Percentiles rank a stretch among this genome's conserved stretches.
Conservation (phyloP, 2,113 vertebrate genomes). For the Gallinago jamesoni region DNA sequence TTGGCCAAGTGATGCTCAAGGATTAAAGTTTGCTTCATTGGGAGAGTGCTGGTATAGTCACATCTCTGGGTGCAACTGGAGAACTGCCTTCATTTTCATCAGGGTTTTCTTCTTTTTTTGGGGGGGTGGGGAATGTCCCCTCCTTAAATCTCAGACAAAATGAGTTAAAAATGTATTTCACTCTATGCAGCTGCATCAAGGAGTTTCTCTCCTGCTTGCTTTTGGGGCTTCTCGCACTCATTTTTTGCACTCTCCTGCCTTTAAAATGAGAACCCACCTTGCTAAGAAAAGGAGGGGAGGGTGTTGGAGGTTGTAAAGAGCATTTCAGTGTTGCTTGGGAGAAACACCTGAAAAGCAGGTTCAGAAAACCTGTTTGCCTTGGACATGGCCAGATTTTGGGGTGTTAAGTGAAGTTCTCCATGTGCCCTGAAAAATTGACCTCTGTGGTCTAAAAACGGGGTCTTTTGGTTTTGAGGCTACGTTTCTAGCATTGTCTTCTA, state of each 20-base stretch:
- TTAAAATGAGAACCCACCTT: background rate
- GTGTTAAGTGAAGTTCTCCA: accelerated
- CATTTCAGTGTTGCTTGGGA: background rate
- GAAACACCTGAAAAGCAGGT: accelerated
- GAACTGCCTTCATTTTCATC: background rate
- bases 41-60: background rate
- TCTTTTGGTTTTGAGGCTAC: background rate
- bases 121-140: accelerated
- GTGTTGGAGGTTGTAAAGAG: background rate
- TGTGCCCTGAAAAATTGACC: background rate
- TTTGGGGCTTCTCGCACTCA: background rate
- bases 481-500: background rate
- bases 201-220: background rate
- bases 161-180: background rate
- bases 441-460: background rate
- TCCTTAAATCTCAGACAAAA: background rate
- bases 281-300: background rate
- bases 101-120: background rate
- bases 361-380: background rate
- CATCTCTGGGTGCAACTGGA: background rate
- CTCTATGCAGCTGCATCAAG: background rate
- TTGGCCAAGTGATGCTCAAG: background rate
- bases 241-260: background rate
- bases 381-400: background rate
- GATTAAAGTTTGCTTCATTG: background rate